phyloP scores from a whole-genome alignment of 1,140 invertebrate species.

The Drosophila triauraria region DNA sequence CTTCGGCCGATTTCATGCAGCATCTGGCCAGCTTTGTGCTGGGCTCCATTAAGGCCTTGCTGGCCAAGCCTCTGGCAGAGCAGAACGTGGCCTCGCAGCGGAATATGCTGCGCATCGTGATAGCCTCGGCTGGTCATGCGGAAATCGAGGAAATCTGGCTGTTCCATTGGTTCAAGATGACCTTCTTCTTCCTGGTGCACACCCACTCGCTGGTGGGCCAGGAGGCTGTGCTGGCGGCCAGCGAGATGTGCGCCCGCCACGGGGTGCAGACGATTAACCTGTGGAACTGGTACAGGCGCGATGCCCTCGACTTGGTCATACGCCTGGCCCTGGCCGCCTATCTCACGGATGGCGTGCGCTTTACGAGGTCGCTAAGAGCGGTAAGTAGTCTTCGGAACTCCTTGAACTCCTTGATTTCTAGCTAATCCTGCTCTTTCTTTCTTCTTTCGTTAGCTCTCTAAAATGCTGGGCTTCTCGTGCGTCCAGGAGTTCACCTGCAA shows the following conservation, averaged over 20 bases:
- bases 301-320: conserved; percentile 87
- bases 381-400: conserved; percentile 69
- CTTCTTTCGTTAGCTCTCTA: conserved; percentile 50
- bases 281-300: conserved; percentile 89
- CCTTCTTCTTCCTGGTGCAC: conserved; percentile 89
- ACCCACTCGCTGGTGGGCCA: conserved; percentile 87
- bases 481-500: conserved; percentile 80
- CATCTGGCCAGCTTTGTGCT: conserved; percentile 41
- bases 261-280: conserved; percentile 87
- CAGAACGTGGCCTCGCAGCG: conserved; percentile 41
- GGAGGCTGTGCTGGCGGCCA: conserved; percentile 87
- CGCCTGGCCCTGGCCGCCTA: conserved; percentile 87
- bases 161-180: conserved; percentile 87
- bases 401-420: neutral
- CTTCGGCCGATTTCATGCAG: conserved; percentile 31
- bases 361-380: conserved; percentile 79
- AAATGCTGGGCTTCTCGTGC: conserved; percentile 78
- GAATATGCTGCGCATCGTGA: conserved; percentile 51
- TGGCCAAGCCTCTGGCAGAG: conserved; percentile 21
- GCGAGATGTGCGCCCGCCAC: conserved; percentile 87
- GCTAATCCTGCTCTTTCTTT: neutral
- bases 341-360: conserved; percentile 86
- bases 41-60: conserved; percentile 21
- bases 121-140: conserved; percentile 49
- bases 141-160: conserved; percentile 85